Evolutionary conservation across 1,140 invertebrate species (phyloP).

Genomic region (Ostrea denselamellosa): DNA sequence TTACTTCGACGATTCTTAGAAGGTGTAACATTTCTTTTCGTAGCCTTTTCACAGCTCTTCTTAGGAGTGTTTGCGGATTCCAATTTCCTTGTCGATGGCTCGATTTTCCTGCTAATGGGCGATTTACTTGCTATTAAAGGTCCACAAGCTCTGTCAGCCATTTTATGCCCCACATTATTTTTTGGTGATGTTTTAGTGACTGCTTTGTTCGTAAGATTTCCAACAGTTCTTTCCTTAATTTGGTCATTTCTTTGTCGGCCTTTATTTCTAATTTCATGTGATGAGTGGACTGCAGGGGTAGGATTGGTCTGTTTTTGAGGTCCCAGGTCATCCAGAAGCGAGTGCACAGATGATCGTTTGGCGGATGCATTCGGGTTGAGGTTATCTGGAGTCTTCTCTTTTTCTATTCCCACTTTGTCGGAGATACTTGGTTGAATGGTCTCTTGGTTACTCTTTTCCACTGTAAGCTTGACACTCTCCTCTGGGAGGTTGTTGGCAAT

Average conservation of each 20-base stretch:
- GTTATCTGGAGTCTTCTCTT: background rate
- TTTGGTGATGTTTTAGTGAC: background rate
- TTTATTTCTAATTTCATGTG: slow-evolving; percentile 1
- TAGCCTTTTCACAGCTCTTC: background rate
- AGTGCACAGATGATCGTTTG: background rate
- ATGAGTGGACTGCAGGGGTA: background rate
- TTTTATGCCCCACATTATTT: background rate
- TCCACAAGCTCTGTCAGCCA: background rate
- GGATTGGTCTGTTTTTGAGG: background rate
- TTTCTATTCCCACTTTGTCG: background rate
- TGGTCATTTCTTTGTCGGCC: background rate
- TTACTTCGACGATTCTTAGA: background rate
- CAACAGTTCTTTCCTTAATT: background rate
- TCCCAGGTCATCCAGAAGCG: background rate
- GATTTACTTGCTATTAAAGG: background rate
- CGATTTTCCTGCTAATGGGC: background rate
- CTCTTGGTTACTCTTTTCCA: background rate
- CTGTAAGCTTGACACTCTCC: background rate
- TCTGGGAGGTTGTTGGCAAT: slow-evolving; percentile 18
- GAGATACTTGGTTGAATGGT: background rate
- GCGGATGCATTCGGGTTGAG: slow-evolving; percentile 3
- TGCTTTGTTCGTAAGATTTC: background rate
- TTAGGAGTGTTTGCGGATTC: background rate
- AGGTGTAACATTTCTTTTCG: background rate
- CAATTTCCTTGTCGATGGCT: background rate